Conservation (phyloP, 2,888 invertebrate genomes). For the Tuberolachnus salignus region DNA sequence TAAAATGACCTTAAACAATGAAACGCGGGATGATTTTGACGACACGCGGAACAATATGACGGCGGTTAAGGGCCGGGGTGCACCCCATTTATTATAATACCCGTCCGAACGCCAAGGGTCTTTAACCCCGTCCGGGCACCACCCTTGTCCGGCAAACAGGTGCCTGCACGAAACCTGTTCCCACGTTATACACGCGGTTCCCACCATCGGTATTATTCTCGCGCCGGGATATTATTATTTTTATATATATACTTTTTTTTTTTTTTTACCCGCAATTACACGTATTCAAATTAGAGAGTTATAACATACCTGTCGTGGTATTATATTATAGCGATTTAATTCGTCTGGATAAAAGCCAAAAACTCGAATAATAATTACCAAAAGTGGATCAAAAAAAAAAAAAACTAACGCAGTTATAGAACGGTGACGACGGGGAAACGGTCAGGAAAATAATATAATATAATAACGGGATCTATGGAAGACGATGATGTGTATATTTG, state of each 20-base stretch:
- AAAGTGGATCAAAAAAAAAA: constrained; percentile 6
- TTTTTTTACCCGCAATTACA: constrained; percentile 21
- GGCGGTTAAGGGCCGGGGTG: constrained; percentile 44
- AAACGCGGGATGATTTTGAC: constrained; percentile 43
- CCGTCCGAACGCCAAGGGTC: constrained; percentile 27
- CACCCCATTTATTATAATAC: constrained; percentile 43
- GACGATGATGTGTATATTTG: too few species aligned
- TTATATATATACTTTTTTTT: too few species aligned
- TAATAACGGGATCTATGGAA: too few species aligned
- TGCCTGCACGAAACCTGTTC: constrained; percentile 52
- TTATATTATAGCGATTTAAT: constrained; percentile 45
- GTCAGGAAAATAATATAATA: too few species aligned
- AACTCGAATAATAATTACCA: constrained; percentile 46
- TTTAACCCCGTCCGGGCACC: constrained; percentile 43
- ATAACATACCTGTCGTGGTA: too few species aligned
- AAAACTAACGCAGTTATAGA: not conserved
- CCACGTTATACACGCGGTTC: constrained; percentile 50
- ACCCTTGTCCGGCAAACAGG: constrained; percentile 55
- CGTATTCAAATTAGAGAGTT: constrained; percentile 47
- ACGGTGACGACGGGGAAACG: not conserved
- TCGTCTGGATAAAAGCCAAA: constrained; percentile 49
- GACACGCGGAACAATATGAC: constrained; percentile 50
- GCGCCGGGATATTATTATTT: constrained; percentile 21
- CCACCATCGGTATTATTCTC: constrained; percentile 28
- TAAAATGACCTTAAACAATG: constrained; percentile 54